Evolutionary conservation across 2,888 invertebrate species (phyloP).

Genomic region (Ornithoptera alexandrae): DNA sequence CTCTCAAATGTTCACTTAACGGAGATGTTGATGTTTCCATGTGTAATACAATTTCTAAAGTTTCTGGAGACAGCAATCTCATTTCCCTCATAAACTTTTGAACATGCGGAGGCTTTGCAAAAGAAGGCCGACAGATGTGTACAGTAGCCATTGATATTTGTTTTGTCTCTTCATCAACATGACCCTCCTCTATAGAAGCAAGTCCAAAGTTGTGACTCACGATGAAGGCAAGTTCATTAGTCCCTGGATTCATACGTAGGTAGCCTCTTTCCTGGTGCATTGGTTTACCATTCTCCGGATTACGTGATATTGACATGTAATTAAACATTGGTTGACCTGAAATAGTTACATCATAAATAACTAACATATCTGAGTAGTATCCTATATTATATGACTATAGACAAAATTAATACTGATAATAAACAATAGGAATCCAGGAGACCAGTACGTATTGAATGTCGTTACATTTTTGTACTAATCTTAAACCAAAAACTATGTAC

Average conservation of each 20-base stretch:
- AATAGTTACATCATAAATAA: conserved; percentile 30
- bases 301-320: conserved; percentile 73
- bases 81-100: conserved; percentile 66
- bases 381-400: no score
- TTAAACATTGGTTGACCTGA: conserved; percentile 82
- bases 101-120: conserved; percentile 77
- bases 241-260: conserved; percentile 78
- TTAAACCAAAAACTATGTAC: background rate
- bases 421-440: no score
- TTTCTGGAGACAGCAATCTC: conserved; percentile 49
- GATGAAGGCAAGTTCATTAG: conserved; percentile 74
- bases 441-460: background rate
- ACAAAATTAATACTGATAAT: no score
- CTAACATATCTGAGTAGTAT: background rate
- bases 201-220: conserved; percentile 83
- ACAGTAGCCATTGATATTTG: conserved; percentile 73
- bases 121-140: conserved; percentile 70
- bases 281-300: conserved; percentile 74
- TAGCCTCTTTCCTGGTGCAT: conserved; percentile 84
- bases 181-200: conserved; percentile 81
- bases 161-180: conserved; percentile 56
- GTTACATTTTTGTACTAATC: background rate
- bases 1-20: conserved; percentile 77
- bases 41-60: conserved; percentile 64
- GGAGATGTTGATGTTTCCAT: conserved; percentile 80